Evolutionary conservation across 1,140 invertebrate species (phyloP).

Genomic region (Trichomalopsis sarcophagae): DNA sequence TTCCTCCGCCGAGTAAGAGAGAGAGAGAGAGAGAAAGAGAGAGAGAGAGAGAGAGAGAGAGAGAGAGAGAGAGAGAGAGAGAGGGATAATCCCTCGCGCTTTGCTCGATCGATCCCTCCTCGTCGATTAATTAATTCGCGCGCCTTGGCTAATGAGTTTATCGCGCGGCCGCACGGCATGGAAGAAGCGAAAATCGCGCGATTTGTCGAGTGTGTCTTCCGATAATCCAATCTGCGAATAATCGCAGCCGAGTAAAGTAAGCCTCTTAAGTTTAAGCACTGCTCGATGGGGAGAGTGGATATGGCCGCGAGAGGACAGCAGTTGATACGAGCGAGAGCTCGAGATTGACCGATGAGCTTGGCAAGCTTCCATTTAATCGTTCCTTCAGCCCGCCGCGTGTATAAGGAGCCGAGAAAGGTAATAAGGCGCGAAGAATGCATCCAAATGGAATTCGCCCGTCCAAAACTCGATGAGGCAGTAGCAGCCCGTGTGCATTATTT

Average conservation of each 20-base stretch:
- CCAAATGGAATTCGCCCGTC: constrained; percentile 64
- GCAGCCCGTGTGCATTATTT: not conserved
- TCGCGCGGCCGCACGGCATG: not conserved
- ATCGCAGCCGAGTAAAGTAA: not conserved
- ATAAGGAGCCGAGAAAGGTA: constrained; percentile 51
- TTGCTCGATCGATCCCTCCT: not conserved
- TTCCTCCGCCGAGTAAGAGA: not conserved
- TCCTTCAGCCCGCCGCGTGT: not conserved
- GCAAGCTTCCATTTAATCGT: constrained; percentile 53
- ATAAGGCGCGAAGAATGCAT: constrained; percentile 66
- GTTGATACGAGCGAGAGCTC: not conserved
- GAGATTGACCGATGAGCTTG: constrained; percentile 53
- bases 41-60: not conserved
- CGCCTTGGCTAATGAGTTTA: constrained; percentile 22
- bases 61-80: too few relatives aligned
- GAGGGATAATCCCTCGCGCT: not conserved
- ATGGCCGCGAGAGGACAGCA: not conserved
- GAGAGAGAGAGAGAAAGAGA: not conserved
- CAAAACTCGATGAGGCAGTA: not conserved
- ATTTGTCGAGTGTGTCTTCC: not conserved
- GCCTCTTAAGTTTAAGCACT: constrained; percentile 32
- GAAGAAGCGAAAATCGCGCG: not conserved
- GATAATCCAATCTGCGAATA: constrained; percentile 33
- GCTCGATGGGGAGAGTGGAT: not conserved
- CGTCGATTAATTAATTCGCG: constrained; percentile 16